Evolutionary conservation across 2,888 invertebrate species (phyloP), one percentile per base, ranked within the genome.

Genomic region (Ommatoiulus sabulosus): DNA sequence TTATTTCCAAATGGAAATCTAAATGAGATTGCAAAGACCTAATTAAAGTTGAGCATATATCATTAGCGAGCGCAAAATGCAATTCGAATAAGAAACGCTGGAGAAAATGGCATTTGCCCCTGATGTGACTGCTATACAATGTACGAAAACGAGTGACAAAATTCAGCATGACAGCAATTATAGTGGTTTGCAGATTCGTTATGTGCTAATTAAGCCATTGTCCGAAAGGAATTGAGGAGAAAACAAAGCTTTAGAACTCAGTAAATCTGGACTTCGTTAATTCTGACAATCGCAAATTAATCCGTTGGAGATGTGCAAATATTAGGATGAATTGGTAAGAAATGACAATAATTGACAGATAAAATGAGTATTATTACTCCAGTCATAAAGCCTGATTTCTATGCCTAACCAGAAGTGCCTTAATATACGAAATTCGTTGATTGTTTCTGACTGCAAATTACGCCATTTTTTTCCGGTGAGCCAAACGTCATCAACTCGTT

Each of bases 141-240:
- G 17, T 63, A 63, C 63, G n/a, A 63, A 72, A 72, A 10, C 72
- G 0, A 80, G 24, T 80, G 80, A 80, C 35, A 35, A 80, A 80
- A 35, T 35, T 35, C 6, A 35, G 80, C 7, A 10, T 80, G 24
- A 35, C 12, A 80, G 35, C 12, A 35, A 80, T 80, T 80, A 80
- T 35, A 35, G 10, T 5, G 10, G 12, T 80, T 8, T 24, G 80
- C 15, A 80, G 10, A 35, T 80, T 80, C 80, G 35, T 24, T 72
- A 72, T 72, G 80, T 80, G 2, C 80, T 80, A 80, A 80, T 80
- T 80, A 80, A 80, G 80, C 15, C 24, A 35, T 80, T 80, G 35
- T 80, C 80, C 52, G 4, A 10, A 72, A 20, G 72, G 24, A 72
- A 20, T 72, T 8, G 20, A 72, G 20, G n/a, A 24, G 10, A 52